These are phyloP conservation scores for Eulemur coronatus DNA, from an alignment of 2,797 vertebrate species.

Conservation along the genomic window DNA sequence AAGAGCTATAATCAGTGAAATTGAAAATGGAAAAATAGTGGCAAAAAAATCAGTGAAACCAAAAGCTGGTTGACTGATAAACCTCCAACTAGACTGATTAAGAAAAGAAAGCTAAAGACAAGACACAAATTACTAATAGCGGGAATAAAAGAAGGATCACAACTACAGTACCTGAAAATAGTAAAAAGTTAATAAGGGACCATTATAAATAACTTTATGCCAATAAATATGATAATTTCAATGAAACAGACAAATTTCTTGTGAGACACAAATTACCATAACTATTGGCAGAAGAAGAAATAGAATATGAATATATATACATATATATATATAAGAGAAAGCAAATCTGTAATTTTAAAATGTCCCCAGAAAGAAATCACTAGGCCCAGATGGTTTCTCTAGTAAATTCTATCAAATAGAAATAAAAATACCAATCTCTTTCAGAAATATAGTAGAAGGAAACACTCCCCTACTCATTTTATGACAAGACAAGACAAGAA, in stretches of 20 bases:
- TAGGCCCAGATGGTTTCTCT: not conserved
- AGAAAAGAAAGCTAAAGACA: not conserved
- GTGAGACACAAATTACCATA: not conserved
- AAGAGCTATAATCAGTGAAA: not conserved
- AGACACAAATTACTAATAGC: not conserved
- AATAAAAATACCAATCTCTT: not conserved
- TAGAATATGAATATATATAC: not conserved
- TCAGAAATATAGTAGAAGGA: not conserved
- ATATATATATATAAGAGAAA: not conserved
- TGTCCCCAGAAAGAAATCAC: not conserved
- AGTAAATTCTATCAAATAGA: not conserved
- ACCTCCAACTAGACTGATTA: not conserved
- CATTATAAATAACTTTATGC: not conserved
- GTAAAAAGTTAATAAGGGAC: too few relatives aligned
- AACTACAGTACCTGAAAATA: too few relatives aligned
- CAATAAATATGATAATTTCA: not conserved
- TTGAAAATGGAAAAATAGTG: not conserved
- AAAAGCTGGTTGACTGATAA: not conserved
- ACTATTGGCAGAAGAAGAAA: not conserved
- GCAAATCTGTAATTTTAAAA: not conserved
- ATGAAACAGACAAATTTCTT: not conserved
- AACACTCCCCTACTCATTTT: not conserved
- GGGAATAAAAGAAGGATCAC: not conserved
- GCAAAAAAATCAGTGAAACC: not conserved
- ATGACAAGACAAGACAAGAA: not conserved